phyloP scores from a whole-genome alignment of 2,113 vertebrate genomes.

The Xenopus borealis region DNA sequence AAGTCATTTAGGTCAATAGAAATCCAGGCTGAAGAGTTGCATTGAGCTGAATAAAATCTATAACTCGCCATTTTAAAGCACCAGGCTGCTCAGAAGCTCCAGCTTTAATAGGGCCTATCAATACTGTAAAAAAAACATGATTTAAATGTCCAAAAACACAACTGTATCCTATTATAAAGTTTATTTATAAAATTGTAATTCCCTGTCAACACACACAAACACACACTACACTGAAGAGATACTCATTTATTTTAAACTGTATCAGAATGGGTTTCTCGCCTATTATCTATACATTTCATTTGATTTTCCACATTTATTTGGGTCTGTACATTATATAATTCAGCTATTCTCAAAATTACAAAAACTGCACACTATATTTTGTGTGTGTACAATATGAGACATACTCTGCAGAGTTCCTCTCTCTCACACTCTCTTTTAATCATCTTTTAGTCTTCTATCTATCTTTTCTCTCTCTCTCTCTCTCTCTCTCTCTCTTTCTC shows the following conservation, averaged over 20 bases:
- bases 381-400: no score
- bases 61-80: constrained; percentile 40
- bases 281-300: neutral
- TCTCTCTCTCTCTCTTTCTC: no score
- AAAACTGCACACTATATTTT: no score
- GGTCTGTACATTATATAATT: no score
- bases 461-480: no score
- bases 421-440: no score
- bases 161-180: constrained; percentile 15
- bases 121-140: constrained; percentile 13
- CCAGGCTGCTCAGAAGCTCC: constrained; percentile 26
- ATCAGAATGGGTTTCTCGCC: constrained; percentile 8
- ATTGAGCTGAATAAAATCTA: constrained; percentile 37
- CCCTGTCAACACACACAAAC: no score
- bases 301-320: no score
- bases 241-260: constrained; percentile 10
- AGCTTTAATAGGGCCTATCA: constrained; percentile 27
- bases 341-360: no score
- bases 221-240: no score
- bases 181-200: constrained; percentile 12
- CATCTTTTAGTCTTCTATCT: no score
- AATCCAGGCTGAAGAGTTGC: constrained; percentile 20
- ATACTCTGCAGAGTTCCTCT: no score
- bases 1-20: constrained; percentile 36
- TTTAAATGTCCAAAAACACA: constrained; percentile 13